phyloP scores from a whole-genome alignment of 2,797 vertebrate species.

The Octomys mimax region DNA sequence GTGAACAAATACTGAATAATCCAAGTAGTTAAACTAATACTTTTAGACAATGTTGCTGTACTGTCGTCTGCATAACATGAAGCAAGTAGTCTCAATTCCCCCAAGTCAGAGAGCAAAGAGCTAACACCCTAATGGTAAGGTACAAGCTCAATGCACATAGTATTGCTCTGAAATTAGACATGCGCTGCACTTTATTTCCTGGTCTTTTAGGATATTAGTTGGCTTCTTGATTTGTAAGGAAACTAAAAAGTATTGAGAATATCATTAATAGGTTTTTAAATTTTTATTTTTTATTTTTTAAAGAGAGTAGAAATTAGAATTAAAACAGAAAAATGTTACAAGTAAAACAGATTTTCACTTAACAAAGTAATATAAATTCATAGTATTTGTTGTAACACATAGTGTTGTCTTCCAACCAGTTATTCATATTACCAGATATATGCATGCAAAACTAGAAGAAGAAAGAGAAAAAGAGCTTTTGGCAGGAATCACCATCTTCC shows the following conservation, averaged over 20 bases:
- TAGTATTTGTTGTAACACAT: too few species aligned
- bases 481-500: too few species aligned
- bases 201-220: neutral
- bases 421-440: too few species aligned
- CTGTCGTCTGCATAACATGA: neutral
- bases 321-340: too few species aligned
- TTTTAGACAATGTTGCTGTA: neutral
- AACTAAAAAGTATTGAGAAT: neutral
- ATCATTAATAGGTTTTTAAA: neutral
- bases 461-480: too few species aligned
- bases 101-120: neutral
- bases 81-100: neutral
- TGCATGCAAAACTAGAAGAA: too few species aligned
- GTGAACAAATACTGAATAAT: slow-evolving; percentile 11
- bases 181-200: neutral
- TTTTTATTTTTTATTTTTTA: too few species aligned
- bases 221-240: neutral
- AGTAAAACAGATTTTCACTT: too few species aligned
- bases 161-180: neutral
- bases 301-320: too few species aligned
- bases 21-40: neutral
- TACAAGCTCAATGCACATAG: neutral
- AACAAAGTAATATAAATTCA: too few species aligned
- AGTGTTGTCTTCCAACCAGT: too few species aligned
- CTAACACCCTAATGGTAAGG: neutral